These are phyloP conservation scores for Pantala flavescens DNA, from an alignment of 1,140 invertebrate species.

Conservation along the genomic window DNA sequence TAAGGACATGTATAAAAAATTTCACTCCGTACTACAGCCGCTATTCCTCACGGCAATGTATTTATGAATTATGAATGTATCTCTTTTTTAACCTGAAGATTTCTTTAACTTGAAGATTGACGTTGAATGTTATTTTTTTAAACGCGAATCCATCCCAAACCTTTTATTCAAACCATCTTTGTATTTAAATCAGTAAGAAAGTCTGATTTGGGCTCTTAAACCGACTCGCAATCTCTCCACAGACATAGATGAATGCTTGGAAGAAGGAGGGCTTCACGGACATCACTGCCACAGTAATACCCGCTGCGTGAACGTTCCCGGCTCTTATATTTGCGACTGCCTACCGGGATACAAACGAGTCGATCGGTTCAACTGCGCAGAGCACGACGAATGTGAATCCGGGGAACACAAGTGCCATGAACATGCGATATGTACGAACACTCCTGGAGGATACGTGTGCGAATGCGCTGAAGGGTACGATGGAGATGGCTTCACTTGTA, in stretches of 20 bases:
- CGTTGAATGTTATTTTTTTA: no score
- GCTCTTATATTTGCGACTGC: constrained; percentile 73
- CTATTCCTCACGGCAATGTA: no score
- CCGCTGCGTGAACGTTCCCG: constrained; percentile 64
- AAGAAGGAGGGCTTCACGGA: constrained; percentile 58
- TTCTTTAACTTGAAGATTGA: no score
- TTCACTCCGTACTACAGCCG: no score
- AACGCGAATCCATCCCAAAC: no score
- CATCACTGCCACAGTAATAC: constrained; percentile 74
- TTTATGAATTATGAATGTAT: no score
- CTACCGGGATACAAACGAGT: constrained; percentile 62
- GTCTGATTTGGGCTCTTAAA: no score
- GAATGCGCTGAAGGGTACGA: constrained; percentile 67
- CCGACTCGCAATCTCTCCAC: constrained; percentile 25
- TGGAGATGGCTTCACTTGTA: constrained; percentile 71
- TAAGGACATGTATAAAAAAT: no score
- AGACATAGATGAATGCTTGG: constrained; percentile 75
- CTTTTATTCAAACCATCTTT: no score
- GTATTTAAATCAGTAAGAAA: no score
- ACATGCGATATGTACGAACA: constrained; percentile 75
- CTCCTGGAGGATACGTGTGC: constrained; percentile 74
- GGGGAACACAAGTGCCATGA: constrained; percentile 60
- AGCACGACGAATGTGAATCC: constrained; percentile 65
- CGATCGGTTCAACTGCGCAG: constrained; percentile 69
- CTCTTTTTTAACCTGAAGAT: no score